Base-by-base conservation (phyloP, 53 echinoderm and acorn worm genomes). In the Apostichopus leukothele region DNA sequence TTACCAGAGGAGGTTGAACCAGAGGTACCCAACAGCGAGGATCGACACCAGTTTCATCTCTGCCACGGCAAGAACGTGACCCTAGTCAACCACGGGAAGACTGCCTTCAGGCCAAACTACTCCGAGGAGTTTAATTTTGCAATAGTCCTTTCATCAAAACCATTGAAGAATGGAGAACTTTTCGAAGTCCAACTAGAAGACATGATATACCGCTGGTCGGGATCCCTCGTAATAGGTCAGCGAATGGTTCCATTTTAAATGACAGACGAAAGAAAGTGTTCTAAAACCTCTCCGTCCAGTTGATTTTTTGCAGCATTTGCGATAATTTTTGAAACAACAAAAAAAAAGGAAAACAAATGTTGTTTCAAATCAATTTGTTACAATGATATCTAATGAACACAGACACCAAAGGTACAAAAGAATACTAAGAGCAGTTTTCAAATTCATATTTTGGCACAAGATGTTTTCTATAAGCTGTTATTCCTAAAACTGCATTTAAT, bases 201-300 rank as follows among this genome's bases (percentile, higher is more conserved):
- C 68, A 97, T 97, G 98, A 95, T 97, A 59, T 95, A 97, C 53
- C 89, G 98, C 50, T 97, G 98, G 98, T 97, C 98, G 10, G 98
- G 98, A 12, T 97, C 98, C 18, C 93, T 97, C 5, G 98, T 95
- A 53, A 91, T 95, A 89, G 98, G 98, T 97, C 67, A 19, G 91
- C 85, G 39, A 39, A 3, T 3, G 39, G 2, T 39, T 39, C 39
- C 3, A 39, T 39, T 39, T 39, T 3, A 27, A 27, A 27, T 27
- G 27, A 27, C 27, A 27, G 27, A 39, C 39, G 3, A 39, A 0
- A 39, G 39, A 39, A 3, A 39, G 39, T 39, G 39, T 39, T 39
- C 39, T 25, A 3, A 39, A 39, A 39, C 3, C 39, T 39, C 39
- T 39, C 39, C 0, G 39, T 39, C 39, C 39, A 39, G 39, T 39